Percentiles rank a stretch among this genome's conserved stretches.
phyloP scores from a whole-genome alignment of 92 coral and sea anemone species.

The Epizoanthus fatuus region DNA sequence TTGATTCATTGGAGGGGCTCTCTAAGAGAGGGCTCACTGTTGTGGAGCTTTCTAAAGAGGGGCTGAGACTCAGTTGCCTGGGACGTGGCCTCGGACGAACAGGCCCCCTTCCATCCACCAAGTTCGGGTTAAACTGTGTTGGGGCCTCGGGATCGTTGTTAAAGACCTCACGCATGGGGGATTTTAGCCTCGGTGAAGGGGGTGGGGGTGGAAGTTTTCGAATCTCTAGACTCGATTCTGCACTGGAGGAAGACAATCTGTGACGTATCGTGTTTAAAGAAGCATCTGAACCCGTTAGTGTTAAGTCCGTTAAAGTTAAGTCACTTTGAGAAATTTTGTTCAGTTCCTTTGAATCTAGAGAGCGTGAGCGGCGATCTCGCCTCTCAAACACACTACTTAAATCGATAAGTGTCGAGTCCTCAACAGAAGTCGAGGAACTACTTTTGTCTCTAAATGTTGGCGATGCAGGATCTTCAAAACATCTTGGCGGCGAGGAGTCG shows the following conservation, averaged over 20 bases:
- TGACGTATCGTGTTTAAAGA: constrained; percentile 57
- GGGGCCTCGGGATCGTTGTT: constrained; percentile 48
- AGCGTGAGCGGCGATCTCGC: constrained; percentile 84
- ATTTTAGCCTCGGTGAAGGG: constrained; percentile 76
- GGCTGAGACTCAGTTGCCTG: constrained; percentile 75
- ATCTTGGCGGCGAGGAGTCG: constrained; percentile 60
- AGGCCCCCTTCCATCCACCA: constrained; percentile 54
- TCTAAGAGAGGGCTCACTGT: constrained; percentile 16
- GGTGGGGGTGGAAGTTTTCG: constrained; percentile 81
- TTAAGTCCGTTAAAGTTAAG: constrained; percentile 25
- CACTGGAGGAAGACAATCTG: constrained; percentile 63
- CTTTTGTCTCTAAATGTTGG: constrained; percentile 30
- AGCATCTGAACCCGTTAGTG: constrained; percentile 49
- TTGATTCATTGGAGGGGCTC: constrained; percentile 70
- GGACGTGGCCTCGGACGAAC: constrained; percentile 71
- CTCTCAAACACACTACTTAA: constrained; percentile 57
- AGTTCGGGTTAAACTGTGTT: constrained; percentile 40
- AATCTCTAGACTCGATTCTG: constrained; percentile 43
- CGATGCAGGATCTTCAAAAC: constrained; percentile 62
- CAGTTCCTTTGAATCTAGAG: constrained; percentile 79
- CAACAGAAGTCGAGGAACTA: constrained; percentile 50
- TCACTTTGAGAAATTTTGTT: constrained; percentile 45
- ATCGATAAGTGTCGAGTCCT: constrained; percentile 70
- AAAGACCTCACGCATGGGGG: constrained; percentile 67
- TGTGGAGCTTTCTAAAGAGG: constrained; percentile 54